Base-by-base conservation (phyloP, 2,113 vertebrate genomes). In the Dunckerocampus dactyliophorus region DNA sequence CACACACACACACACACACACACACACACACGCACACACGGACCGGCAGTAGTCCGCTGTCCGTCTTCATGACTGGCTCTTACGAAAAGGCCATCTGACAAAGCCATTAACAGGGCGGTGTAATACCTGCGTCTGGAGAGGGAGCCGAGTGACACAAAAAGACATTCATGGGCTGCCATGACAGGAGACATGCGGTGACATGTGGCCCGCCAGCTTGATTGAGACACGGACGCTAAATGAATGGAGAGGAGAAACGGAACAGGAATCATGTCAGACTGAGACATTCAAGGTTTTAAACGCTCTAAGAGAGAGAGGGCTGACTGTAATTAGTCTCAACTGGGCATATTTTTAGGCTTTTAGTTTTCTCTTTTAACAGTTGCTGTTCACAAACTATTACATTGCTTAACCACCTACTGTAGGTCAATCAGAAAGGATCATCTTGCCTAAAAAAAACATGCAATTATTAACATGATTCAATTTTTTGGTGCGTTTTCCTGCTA, bases 71-170 rank as follows among this genome's bases (percentile, higher is more conserved):
- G 84, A 87, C 77, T 76, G 75, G 75, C 79, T 72, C 9, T 74
- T 67, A 79, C 84, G 80, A 87, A 87, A 79, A 82, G 81, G 83
- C 82, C 83, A 84, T 89, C 84, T 88, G 87, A 88, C 87, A 89
- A 86, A 89, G 85, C 86, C 80, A 88, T 89, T 89, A 89, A 85
- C 79, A 69, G 77, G 74, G 69, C 71, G 66, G 72, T 85, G 85
- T 88, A 87, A 88, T 84, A 86, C 79, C 75, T 78, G 77, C 81
- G 82, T 87, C 82, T 86, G 76, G 45, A 43, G 65, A 56, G 72
- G 46, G 52, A 63, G 75, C 63, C 61, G 77, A 79, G 72, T 78
- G 79, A 81, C 79, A 80, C 75, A 63, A 74, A 82, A 75, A 83
- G 80, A 84, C 82, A 82, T 82, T 80, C 77, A 83, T 85, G 80